Evolutionary conservation across 2,888 invertebrate genomes (phyloP).

Genomic region (Gibbula magus): DNA sequence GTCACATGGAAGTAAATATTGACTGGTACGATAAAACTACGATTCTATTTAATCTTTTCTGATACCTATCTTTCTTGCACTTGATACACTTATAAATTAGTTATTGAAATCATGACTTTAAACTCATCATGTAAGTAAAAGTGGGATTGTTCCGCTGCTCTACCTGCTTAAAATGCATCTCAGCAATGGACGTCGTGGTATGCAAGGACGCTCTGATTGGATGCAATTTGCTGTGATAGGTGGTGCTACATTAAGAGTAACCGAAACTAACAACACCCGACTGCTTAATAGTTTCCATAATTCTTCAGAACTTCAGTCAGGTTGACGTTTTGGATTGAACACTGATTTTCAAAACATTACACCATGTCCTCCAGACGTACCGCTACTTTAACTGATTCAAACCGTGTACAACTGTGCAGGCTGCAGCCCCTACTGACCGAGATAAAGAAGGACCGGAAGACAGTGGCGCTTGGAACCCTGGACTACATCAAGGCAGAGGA

Average conservation of each 20-base stretch:
- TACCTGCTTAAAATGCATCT: too few species aligned
- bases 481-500: slow-evolving; percentile 60
- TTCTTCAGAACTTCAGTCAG: background rate
- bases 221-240: too few species aligned
- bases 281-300: too few species aligned
- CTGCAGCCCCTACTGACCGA: slow-evolving; percentile 62
- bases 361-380: background rate
- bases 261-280: too few species aligned
- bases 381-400: background rate
- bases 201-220: too few species aligned
- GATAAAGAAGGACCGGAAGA: slow-evolving; percentile 57
- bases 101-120: background rate
- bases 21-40: slow-evolving; percentile 38
- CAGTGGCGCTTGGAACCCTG: slow-evolving; percentile 62
- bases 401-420: slow-evolving; percentile 41
- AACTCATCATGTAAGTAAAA: too few species aligned
- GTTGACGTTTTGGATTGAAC: background rate
- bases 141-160: too few species aligned
- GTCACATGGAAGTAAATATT: slow-evolving; percentile 55
- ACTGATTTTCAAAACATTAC: background rate
- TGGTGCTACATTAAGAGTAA: too few species aligned
- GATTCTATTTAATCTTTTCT: too few species aligned
- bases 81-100: too few species aligned
- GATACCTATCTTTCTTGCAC: too few species aligned
- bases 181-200: too few species aligned